Evolutionary conservation across 2,113 vertebrate species (phyloP).

Genomic region (Phylloscopus trochilus): DNA sequence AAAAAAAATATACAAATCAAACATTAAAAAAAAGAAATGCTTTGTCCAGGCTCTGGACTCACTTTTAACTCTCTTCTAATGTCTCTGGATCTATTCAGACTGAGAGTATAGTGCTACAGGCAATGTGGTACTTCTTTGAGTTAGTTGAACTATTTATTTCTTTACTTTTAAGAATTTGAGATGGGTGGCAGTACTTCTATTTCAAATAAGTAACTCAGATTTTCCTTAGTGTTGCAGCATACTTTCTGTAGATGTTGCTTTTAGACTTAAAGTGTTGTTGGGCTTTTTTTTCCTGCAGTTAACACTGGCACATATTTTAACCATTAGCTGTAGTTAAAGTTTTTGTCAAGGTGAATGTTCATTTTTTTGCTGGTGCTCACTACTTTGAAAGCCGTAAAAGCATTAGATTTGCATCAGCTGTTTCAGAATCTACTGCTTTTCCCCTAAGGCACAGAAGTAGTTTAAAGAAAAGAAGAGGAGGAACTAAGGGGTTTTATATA

Average conservation of each 20-base stretch:
- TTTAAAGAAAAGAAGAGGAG: background rate
- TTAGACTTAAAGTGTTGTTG: background rate
- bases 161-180: slow-evolving; percentile 1
- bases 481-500: background rate
- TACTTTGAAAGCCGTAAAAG: slow-evolving; percentile 1
- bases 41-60: background rate
- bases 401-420: background rate
- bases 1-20: background rate
- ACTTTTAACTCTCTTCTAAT: background rate
- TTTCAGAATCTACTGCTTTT: background rate
- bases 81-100: background rate
- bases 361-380: background rate
- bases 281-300: background rate
- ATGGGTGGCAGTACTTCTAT: background rate
- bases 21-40: background rate
- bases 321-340: background rate
- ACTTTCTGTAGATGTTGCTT: background rate
- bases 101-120: background rate
- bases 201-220: background rate
- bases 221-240: background rate
- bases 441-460: background rate
- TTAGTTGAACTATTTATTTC: background rate
- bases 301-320: background rate
- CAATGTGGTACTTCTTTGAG: background rate
- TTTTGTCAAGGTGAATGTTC: background rate